Conservation (phyloP, 2,113 vertebrate species). For the Hypomesus transpacificus region DNA sequence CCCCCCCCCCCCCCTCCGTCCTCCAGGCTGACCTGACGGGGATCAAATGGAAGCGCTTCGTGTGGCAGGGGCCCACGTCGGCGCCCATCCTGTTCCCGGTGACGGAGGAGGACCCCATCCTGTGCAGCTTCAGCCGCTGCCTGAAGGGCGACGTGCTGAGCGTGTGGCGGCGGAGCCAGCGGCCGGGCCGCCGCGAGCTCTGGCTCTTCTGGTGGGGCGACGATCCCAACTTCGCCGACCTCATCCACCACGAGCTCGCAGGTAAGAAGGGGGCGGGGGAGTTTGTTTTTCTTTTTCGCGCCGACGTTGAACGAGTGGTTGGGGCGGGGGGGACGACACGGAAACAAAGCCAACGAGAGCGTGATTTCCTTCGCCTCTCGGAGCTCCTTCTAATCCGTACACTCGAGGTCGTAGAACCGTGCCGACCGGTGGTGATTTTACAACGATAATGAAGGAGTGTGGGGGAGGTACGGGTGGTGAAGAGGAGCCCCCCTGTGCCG, state of each 20-base stretch:
- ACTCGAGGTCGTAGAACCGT: slow-evolving; percentile 37
- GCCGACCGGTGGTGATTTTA: slow-evolving; percentile 43
- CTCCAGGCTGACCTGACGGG: slow-evolving; percentile 92
- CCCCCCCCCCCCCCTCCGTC: slow-evolving; percentile 19
- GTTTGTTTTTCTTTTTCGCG: too few relatives aligned
- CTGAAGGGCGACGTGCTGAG: slow-evolving; percentile 93
- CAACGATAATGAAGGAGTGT: slow-evolving; percentile 35
- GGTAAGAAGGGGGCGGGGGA: slow-evolving; percentile 64
- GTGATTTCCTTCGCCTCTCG: slow-evolving; percentile 4
- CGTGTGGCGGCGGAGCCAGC: slow-evolving; percentile 92
- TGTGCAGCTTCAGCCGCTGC: slow-evolving; percentile 97
- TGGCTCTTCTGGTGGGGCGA: slow-evolving; percentile 99
- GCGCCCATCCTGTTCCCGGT: slow-evolving; percentile 96
- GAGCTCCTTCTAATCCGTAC: slow-evolving; percentile 24
- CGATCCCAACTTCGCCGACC: slow-evolving; percentile 90
- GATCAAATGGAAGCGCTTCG: slow-evolving; percentile 98
- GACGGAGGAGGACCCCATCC: slow-evolving; percentile 96
- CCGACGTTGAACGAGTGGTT: too few relatives aligned
- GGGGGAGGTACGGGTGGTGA: background rate
- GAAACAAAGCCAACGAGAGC: slow-evolving; percentile 24
- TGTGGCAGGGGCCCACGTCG: slow-evolving; percentile 94
- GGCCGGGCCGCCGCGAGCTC: slow-evolving; percentile 89
- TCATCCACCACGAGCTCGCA: slow-evolving; percentile 93
- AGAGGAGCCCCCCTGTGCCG: too few relatives aligned
- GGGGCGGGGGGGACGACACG: background rate